These are phyloP conservation scores for Hycleus phaleratus DNA, from an alignment of 1,140 invertebrate species.

Conservation along the genomic window DNA sequence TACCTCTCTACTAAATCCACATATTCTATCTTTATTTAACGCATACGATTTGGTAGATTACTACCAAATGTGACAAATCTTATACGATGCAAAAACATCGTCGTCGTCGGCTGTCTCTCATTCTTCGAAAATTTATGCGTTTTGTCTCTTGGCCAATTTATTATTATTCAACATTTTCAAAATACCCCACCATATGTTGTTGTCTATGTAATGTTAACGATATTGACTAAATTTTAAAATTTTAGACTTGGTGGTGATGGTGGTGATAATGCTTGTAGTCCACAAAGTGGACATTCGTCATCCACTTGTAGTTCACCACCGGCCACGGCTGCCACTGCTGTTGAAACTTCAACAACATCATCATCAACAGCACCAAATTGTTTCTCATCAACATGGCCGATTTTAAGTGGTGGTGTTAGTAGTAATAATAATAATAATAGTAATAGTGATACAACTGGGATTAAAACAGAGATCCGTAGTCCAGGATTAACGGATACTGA, in stretches of 20 bases:
- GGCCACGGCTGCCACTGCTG: slow-evolving; percentile 25
- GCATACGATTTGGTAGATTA: no score
- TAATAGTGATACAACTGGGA: slow-evolving; percentile 32
- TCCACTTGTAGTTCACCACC: slow-evolving; percentile 36
- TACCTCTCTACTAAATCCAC: no score
- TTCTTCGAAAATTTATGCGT: neutral
- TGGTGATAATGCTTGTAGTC: slow-evolving; percentile 33
- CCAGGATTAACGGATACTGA: slow-evolving; percentile 49
- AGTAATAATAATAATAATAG: no score
- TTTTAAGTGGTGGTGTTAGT: slow-evolving; percentile 2
- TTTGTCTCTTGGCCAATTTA: neutral
- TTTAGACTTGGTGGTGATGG: slow-evolving; percentile 10
- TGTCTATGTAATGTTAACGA: no score
- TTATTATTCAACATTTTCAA: neutral
- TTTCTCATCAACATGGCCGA: slow-evolving; percentile 24
- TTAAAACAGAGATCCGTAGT: slow-evolving; percentile 53
- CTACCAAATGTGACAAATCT: neutral
- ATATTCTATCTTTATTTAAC: no score
- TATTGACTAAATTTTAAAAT: no score
- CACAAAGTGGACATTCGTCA: slow-evolving; percentile 37
- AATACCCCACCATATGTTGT: no score
- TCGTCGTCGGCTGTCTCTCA: neutral
- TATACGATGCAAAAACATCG: neutral
- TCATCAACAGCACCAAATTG: slow-evolving; percentile 26
- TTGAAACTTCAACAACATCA: slow-evolving; percentile 28